Base-by-base conservation (phyloP, 1,140 invertebrate genomes). In the Sweltsa coloradensis region DNA sequence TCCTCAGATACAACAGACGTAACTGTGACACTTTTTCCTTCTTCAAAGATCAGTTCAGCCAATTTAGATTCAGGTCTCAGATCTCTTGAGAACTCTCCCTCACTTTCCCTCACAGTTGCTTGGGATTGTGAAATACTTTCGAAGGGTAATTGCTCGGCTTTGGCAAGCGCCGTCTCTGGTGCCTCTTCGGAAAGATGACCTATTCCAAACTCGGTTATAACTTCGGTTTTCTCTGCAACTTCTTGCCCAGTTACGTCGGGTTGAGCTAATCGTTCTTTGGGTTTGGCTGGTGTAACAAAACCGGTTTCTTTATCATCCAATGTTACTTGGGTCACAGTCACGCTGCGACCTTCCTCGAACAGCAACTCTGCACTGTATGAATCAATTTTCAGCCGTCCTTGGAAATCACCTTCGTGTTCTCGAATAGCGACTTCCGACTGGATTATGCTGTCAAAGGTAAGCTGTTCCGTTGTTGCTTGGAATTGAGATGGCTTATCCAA, bases 321-420 rank as follows among this genome's bases (percentile, higher is more conserved):
- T 23, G 64, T 53, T 5, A 73, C 59, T 57, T 75, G 58, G 24
- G 61, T 66, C 16, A 75, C 59, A 1, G 58, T 64, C 6, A 76
- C 34, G 49, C 67, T 60, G 50, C 67, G 66, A 24, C 59, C 62
- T 50, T 69, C 64, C 23, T 62, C 60, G 42, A 74, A 61, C 23
- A 53, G 53, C 6, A 69, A 45, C 11, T 60, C 61, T 3, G 64
- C 71, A 37, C 53, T 63, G 34, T 59, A 57, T 9, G 53, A 47
- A 26, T 58, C 53, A 5, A 58, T 53, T 41, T 61, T 55, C 49
- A 61, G 55, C 34, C 58, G 53, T 5, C 52, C 53, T 13, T 50
- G 46, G 19, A 68, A 64, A 27, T 57, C 45, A 5, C 47, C 42
- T 47, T 63, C 57, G 23, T 62, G 60, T 51, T 68, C 65, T 53